phyloP scores from a whole-genome alignment of 2,113 vertebrate species.

The Apodemus speciosus region DNA sequence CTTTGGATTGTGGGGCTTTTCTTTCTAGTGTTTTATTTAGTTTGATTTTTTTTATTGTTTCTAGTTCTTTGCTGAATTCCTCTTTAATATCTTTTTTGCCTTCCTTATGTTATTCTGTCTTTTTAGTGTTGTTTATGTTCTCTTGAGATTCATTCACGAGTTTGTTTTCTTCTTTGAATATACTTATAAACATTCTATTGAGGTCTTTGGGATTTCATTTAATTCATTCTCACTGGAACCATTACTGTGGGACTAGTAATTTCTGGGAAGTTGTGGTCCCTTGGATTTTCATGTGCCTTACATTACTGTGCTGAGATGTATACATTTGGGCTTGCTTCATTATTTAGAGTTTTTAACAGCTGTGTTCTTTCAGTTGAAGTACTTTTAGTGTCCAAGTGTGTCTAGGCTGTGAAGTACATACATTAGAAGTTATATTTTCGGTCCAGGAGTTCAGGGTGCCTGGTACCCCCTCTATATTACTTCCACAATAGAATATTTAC shows the following conservation, averaged over 20 bases:
- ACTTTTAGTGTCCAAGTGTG: neutral
- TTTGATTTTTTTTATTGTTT: neutral
- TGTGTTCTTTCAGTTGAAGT: neutral
- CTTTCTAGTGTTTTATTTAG: neutral
- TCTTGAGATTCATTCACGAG: neutral
- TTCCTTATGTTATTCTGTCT: neutral
- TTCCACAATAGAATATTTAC: neutral
- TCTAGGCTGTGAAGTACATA: too few relatives aligned
- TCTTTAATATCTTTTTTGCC: neutral
- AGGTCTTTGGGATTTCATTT: neutral
- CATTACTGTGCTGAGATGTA: neutral
- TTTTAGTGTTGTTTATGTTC: neutral
- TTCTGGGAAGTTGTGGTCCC: neutral
- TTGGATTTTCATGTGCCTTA: neutral
- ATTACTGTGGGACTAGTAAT: neutral
- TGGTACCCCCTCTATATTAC: neutral
- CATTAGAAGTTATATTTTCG: neutral
- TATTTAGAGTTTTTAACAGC: neutral
- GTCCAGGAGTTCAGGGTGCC: neutral
- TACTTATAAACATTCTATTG: neutral
- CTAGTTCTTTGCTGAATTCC: neutral
- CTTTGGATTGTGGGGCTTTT: neutral
- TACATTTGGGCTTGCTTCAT: neutral
- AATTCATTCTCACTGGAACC: neutral
- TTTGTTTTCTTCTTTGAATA: neutral